Evolutionary conservation across 2,797 vertebrate genomes (phyloP), one percentile per base, ranked within the genome.

Genomic region (Buceros bicornis): DNA sequence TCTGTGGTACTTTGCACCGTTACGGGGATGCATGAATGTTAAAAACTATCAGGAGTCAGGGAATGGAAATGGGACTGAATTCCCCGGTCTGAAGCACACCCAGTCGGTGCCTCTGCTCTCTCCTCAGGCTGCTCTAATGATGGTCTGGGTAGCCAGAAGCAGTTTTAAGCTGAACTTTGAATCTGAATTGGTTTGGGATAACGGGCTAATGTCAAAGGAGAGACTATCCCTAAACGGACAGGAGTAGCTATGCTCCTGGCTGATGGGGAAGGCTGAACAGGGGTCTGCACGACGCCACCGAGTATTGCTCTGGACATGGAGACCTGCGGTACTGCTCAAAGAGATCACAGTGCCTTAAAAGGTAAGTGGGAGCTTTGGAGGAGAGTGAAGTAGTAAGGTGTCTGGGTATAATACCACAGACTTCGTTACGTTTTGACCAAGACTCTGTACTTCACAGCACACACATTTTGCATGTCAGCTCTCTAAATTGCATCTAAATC

Each of bases 381-480:
- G 40, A 58, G 35, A 56, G 54, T 20, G 58, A 70, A 60, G 19
- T 69, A 58, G 35, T 31, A 79, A 82, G 40, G 19, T 76, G 6
- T 72, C 57, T 33, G 24, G 35, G 26, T 82, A 7, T 6, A 74
- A 28, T 25, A 33, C 2, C 10, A 6, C 43, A 77, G 91, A 29
- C 26, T 88, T 90, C 16, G 26, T 13, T 76, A 26, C 42, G 37
- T 66, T 93, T 95, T 54, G 42, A 90, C 37, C 33, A 86, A 85
- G 58, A 12, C 48, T 51, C 45, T 47, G 87, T 89, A 60, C 71
- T 82, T 82, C 56, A 10, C 51, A 74, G 54, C 21, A 42, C 61
- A 79, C 90, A 84, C 67, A 71, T 95, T 97, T 95, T 97, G 91
- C 95, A 95, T 90, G 93, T 66, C 94, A 89, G 72, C 94, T 93